Evolutionary conservation across 2,888 invertebrate species (phyloP).

Genomic region (Laspeyria flexula): DNA sequence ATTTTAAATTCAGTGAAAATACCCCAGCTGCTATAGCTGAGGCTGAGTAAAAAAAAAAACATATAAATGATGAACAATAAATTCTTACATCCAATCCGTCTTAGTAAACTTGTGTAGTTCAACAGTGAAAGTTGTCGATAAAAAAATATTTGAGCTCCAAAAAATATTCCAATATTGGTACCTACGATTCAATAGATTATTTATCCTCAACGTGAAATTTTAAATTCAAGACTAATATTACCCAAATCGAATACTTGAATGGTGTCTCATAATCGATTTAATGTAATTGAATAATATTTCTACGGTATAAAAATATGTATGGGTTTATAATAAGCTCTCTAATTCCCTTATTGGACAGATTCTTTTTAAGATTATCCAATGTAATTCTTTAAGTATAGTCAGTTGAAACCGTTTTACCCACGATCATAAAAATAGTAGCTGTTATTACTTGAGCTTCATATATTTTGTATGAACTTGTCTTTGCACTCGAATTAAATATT

Average conservation of each 20-base stretch:
- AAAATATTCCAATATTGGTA: too few species aligned
- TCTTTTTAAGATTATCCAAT: conserved; percentile 42
- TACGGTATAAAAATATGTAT: conserved; percentile 21
- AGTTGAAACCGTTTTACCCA: conserved; percentile 23
- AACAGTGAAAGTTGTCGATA: too few species aligned
- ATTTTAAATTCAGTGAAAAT: too few species aligned
- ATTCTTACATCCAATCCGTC: too few species aligned
- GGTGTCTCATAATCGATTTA: conserved; percentile 20
- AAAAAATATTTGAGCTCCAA: too few species aligned
- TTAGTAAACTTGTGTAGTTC: too few species aligned
- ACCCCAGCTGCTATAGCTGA: too few species aligned
- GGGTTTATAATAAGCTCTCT: conserved; percentile 44
- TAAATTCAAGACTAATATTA: conserved; percentile 19
- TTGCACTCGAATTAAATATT: background rate
- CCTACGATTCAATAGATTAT: too few species aligned
- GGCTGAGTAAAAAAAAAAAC: too few species aligned
- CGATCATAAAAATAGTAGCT: conserved; percentile 16
- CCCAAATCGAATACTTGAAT: conserved; percentile 12
- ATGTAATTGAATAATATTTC: conserved; percentile 24
- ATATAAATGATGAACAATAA: too few species aligned
- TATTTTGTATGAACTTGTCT: background rate
- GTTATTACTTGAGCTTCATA: background rate
- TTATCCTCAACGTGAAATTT: too few species aligned
- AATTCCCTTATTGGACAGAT: conserved; percentile 41
- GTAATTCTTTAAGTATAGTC: conserved; percentile 21